A percentile compares a stretch with the other conserved stretches of the same genome.
These are phyloP conservation scores for Apostichopus californicus DNA, from an alignment of 35 echinoderm and acorn worm genomes.

Conservation along the genomic window DNA sequence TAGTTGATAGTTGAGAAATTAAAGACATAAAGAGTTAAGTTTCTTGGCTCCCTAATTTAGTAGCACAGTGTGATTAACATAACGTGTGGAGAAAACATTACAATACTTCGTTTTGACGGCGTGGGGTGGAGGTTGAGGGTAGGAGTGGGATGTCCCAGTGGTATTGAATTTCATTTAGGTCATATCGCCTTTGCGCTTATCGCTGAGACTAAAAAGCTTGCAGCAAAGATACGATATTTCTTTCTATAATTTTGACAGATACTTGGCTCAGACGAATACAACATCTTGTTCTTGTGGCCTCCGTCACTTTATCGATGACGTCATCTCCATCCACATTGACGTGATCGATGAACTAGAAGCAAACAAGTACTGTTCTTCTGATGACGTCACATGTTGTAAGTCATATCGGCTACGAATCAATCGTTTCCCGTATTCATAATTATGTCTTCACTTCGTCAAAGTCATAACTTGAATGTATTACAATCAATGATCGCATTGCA, in stretches of 20 bases:
- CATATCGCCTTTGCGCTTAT: no score
- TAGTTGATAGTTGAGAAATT: no score
- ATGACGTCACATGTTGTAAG: slow-evolving; percentile 29
- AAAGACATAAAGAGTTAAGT: no score
- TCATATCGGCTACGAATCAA: neutral
- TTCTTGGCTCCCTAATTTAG: no score
- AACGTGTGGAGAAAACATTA: no score
- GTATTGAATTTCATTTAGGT: neutral
- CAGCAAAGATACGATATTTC: neutral
- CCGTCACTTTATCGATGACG: slow-evolving; percentile 20
- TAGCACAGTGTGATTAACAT: no score
- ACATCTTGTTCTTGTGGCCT: slow-evolving; percentile 10
- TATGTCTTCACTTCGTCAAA: no score
- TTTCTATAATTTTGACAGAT: neutral
- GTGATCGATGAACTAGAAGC: slow-evolving; percentile 17
- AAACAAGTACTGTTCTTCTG: neutral
- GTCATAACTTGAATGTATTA: no score
- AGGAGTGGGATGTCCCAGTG: neutral
- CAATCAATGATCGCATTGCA: no score
- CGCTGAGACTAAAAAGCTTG: no score
- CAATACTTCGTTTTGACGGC: no score
- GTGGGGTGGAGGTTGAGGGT: neutral
- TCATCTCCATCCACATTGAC: neutral
- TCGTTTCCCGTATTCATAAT: no score
- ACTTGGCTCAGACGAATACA: slow-evolving; percentile 22